These are phyloP conservation scores for Lepidurus apus DNA, from an alignment of 1,140 invertebrate species.

Conservation along the genomic window DNA sequence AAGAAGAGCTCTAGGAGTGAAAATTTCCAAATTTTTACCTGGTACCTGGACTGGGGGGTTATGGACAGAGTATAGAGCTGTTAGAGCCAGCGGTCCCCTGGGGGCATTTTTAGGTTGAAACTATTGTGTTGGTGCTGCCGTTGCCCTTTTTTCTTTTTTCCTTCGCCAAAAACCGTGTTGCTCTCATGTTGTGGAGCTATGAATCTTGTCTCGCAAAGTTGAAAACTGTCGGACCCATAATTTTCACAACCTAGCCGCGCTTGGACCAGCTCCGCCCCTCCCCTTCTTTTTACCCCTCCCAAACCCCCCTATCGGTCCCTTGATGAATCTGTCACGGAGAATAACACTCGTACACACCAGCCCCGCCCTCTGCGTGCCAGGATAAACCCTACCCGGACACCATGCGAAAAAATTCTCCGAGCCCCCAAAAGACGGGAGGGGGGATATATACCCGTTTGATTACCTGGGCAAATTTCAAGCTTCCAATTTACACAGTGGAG, in stretches of 20 bases:
- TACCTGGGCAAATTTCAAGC: constrained; percentile 14
- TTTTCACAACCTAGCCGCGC: constrained; percentile 9
- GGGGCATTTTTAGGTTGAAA: background rate
- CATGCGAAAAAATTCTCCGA: background rate
- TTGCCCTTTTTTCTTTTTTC: background rate
- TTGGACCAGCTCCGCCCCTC: background rate
- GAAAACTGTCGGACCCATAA: constrained; percentile 7
- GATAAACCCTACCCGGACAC: background rate
- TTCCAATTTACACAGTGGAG: background rate
- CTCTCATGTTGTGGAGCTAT: constrained; percentile 18
- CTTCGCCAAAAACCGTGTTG: background rate
- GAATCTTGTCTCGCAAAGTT: constrained; percentile 21
- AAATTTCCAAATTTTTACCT: background rate
- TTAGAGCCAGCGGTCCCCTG: background rate
- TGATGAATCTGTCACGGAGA: constrained; percentile 3
- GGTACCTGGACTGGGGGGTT: background rate
- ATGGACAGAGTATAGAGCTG: background rate
- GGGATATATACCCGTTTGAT: background rate
- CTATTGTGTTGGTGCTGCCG: background rate
- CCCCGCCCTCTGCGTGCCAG: constrained; percentile 11
- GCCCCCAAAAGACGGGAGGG: background rate
- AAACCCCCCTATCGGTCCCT: constrained; percentile 12
- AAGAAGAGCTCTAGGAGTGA: background rate
- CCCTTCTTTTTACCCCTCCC: background rate
- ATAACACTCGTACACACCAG: background rate